Evolutionary conservation across 1,140 invertebrate species (phyloP), one percentile per base, ranked within the genome.

Genomic region (Aphis gossypii): DNA sequence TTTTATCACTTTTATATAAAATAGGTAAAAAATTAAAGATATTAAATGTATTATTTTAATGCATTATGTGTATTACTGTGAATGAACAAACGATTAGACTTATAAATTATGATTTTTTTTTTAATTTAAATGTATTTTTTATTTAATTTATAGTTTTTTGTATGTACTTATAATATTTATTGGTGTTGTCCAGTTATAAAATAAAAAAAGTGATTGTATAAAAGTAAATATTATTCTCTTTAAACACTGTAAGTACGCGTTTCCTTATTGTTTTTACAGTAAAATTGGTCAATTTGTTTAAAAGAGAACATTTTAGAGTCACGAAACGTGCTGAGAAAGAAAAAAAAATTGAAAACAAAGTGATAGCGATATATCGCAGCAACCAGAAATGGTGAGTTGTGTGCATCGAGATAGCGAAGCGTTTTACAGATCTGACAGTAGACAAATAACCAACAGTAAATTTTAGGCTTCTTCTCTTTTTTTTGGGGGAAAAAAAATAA

Each of bases 261-360:
- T 51, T 93, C 44, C 48, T 93, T 93, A 93, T 93, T 84, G 82
- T 54, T 93, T 93, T 82, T 41, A 44, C 35, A 41, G 82, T 93
- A 93, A 93, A 93, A 93, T 86, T 86, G 82, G 82, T 56, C 92
- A 93, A 93, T 93, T 93, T 93, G 92, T 93, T 93, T 83, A 92
- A 35, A 44, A 48, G 6, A 41, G n/a, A 41, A 93, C 23, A 20
- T 8, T 30, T 14, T 44, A 76, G 14, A 38, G 23, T 83, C 82
- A n/a, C 8, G 8, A 54, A 48, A 54, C 91, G 82, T 83, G 48
- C 30, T 82, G 46, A 5, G 4, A 83, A 25, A 20, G 11, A 30
- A 92, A 41, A 68, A 90, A 92, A 86, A 93, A 86, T 92, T 84
- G 82, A 93, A 93, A 93, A 93, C 68, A 93, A 93, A 93, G 82